phyloP scores from a whole-genome alignment of 92 coral and sea anemone genomes.

The Siderastrea radians region DNA sequence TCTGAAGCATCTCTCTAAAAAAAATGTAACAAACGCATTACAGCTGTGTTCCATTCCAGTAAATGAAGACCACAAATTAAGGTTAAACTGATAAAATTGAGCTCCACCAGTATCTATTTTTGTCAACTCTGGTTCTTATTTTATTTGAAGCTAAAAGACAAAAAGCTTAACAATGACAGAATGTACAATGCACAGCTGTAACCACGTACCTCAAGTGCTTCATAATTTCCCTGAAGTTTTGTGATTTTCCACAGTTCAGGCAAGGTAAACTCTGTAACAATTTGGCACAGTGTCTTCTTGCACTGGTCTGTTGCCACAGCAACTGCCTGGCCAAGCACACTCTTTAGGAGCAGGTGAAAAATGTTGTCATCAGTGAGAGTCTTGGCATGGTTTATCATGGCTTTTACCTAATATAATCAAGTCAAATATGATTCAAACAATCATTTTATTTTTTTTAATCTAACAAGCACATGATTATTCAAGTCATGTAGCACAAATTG shows the following conservation, averaged over 20 bases:
- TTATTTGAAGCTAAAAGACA: background rate
- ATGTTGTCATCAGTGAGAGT: slow-evolving; percentile 27
- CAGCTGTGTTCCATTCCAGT: no score
- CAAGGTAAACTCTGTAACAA: slow-evolving; percentile 33
- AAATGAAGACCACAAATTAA: no score
- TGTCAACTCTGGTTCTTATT: background rate
- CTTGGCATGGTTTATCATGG: slow-evolving; percentile 51
- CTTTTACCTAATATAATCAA: slow-evolving; percentile 42
- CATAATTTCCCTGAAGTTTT: slow-evolving; percentile 40
- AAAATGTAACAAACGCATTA: no score
- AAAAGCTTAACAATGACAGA: no score
- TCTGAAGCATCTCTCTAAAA: slow-evolving; percentile 14
- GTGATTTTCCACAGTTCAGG: slow-evolving; percentile 56
- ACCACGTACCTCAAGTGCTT: slow-evolving; percentile 48
- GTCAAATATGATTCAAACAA: background rate
- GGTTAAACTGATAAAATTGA: no score
- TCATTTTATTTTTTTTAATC: background rate
- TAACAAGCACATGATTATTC: no score
- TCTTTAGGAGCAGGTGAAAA: slow-evolving; percentile 55
- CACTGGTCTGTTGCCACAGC: slow-evolving; percentile 61
- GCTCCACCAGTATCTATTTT: no score
- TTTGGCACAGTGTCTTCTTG: slow-evolving; percentile 47
- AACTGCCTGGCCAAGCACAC: slow-evolving; percentile 65
- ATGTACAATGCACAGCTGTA: no score
- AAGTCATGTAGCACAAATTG: no score